Evolutionary conservation across 30 jellyfish, hydroid and myxozoan genomes (phyloP).

Genomic region (Aurelia sp.): DNA sequence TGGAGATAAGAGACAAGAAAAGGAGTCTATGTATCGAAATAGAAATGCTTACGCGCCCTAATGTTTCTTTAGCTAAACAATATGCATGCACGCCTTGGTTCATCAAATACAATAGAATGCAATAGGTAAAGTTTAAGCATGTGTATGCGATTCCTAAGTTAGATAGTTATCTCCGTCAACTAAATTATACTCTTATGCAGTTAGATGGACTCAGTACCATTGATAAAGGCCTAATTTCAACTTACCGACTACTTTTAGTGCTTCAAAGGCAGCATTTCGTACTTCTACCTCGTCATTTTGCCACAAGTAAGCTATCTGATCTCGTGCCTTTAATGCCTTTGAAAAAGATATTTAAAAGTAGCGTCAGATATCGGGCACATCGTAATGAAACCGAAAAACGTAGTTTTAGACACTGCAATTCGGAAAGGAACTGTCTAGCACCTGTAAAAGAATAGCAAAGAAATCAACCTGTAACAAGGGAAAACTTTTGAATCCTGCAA

Average conservation of each 20-base stretch:
- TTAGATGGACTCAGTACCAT: background rate
- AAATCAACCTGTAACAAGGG: too few relatives aligned
- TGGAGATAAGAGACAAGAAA: too few relatives aligned
- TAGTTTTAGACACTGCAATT: background rate
- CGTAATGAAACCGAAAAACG: background rate
- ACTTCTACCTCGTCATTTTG: constrained; percentile 30
- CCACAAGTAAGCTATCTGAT: constrained; percentile 39
- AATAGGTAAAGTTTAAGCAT: background rate
- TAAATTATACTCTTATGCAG: too few relatives aligned
- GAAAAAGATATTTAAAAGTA: background rate
- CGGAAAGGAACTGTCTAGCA: background rate
- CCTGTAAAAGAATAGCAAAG: background rate
- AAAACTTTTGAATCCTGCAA: too few relatives aligned
- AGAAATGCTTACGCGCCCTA: too few relatives aligned
- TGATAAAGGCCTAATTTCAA: background rate
- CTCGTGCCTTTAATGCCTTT: constrained; percentile 66
- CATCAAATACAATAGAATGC: background rate
- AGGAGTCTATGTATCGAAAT: too few relatives aligned
- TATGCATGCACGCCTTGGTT: background rate
- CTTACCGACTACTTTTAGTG: constrained; percentile 67
- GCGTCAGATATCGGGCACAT: background rate
- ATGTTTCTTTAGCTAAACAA: too few relatives aligned
- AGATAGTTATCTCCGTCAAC: background rate
- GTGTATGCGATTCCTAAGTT: background rate
- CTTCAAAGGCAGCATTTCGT: constrained; percentile 54